A percentile compares a stretch with the other conserved stretches of the same genome.
These are phyloP conservation scores for Pteropus rufus DNA, from an alignment of 2,797 vertebrate species.

Conservation along the genomic window DNA sequence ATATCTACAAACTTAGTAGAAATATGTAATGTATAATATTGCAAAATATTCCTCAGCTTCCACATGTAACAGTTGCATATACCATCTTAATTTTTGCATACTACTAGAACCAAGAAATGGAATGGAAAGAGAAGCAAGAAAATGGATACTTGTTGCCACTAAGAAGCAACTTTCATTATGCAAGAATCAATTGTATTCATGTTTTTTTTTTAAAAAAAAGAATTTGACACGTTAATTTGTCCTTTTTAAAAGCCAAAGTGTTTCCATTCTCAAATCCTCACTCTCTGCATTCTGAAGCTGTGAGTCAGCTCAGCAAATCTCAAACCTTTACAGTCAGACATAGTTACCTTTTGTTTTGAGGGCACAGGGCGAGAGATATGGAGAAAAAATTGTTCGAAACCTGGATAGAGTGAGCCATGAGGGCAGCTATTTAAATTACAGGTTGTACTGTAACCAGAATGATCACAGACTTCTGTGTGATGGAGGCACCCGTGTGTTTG, in stretches of 20 bases:
- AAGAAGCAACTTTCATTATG: neutral
- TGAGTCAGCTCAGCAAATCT: neutral
- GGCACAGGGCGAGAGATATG: neutral
- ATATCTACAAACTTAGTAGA: neutral
- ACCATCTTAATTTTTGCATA: neutral
- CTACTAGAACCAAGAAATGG: neutral
- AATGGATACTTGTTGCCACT: neutral
- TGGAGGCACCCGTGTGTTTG: neutral
- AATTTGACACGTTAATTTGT: slow-evolving; percentile 31
- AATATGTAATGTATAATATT: neutral
- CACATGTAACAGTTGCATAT: neutral
- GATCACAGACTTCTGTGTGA: neutral
- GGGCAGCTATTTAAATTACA: neutral
- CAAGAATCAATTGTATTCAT: neutral
- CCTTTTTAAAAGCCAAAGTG: neutral
- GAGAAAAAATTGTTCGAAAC: neutral
- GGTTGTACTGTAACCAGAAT: neutral
- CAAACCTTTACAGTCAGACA: neutral
- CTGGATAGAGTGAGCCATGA: neutral
- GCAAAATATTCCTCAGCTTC: neutral
- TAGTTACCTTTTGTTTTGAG: neutral
- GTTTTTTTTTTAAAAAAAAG: neutral
- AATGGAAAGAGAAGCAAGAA: neutral
- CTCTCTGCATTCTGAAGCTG: neutral
- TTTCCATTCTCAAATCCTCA: neutral